Conservation (phyloP, 2,888 invertebrate species). For the Anodontia alba region DNA sequence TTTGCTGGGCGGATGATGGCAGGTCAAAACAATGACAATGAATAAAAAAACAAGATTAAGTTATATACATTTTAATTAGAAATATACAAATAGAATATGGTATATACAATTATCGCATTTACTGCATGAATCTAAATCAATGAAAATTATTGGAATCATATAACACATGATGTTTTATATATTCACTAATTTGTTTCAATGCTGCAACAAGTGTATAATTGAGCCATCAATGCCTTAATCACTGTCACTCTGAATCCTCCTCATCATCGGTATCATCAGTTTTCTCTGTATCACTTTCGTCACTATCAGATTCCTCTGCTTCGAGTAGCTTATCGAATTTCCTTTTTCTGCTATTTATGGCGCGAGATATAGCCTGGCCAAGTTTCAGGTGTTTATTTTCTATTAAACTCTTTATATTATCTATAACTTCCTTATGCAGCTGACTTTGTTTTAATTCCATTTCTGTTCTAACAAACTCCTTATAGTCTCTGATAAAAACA, state of each 20-base stretch:
- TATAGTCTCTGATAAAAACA: neutral
- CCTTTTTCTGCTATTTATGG: neutral
- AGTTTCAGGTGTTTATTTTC: neutral
- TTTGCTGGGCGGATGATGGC: too few relatives aligned
- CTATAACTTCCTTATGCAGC: neutral
- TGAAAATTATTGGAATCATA: too few relatives aligned
- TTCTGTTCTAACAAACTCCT: neutral
- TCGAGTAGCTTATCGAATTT: neutral
- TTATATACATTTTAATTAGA: too few relatives aligned
- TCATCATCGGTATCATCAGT: neutral
- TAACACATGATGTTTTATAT: too few relatives aligned
- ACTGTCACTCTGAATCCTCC: neutral
- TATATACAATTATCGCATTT: too few relatives aligned
- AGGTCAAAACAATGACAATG: too few relatives aligned
- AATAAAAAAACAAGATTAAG: too few relatives aligned
- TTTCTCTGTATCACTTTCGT: neutral
- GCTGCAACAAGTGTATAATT: too few relatives aligned
- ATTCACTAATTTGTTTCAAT: too few relatives aligned
- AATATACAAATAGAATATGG: too few relatives aligned
- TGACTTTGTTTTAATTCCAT: neutral
- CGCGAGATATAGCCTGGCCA: neutral
- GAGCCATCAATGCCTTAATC: too few relatives aligned
- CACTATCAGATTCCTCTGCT: neutral
- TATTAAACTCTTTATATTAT: neutral
- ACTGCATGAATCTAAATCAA: too few relatives aligned